Conservation (phyloP, 2,113 vertebrate species). For the Suncus etruscus region DNA sequence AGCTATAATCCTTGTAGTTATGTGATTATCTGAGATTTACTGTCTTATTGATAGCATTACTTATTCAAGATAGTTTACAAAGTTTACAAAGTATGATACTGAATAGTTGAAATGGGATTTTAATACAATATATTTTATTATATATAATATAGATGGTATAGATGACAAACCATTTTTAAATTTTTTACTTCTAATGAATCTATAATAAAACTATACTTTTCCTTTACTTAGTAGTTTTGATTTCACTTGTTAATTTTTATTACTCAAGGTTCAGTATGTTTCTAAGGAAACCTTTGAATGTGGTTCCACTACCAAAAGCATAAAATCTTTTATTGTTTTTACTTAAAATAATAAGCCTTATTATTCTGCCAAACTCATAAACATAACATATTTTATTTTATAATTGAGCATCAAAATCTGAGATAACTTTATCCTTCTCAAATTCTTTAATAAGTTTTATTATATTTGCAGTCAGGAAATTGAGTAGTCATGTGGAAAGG, state of each 20-base stretch:
- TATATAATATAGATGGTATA: neutral
- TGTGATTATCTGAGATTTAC: no score
- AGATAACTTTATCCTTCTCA: neutral
- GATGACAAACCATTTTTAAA: conserved; percentile 9
- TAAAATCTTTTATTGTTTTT: conserved; percentile 13
- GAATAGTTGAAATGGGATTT: conserved; percentile 19
- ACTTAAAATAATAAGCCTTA: conserved; percentile 8
- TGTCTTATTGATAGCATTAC: no score
- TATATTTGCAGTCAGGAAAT: neutral
- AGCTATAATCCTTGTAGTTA: no score
- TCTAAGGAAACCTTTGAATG: neutral
- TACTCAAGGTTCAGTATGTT: neutral
- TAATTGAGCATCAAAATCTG: neutral
- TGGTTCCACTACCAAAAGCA: neutral
- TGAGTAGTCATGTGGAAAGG: conserved; percentile 34
- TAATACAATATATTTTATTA: neutral
- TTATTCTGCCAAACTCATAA: conserved; percentile 5
- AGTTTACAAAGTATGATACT: neutral
- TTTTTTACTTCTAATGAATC: conserved; percentile 4
- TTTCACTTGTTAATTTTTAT: conserved; percentile 25
- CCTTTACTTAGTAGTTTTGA: conserved; percentile 26
- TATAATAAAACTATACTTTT: neutral
- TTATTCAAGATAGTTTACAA: no score
- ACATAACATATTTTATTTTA: neutral
- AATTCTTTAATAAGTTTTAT: neutral